Conservation (phyloP, 2,888 invertebrate species). For the Abscondita cerata region DNA sequence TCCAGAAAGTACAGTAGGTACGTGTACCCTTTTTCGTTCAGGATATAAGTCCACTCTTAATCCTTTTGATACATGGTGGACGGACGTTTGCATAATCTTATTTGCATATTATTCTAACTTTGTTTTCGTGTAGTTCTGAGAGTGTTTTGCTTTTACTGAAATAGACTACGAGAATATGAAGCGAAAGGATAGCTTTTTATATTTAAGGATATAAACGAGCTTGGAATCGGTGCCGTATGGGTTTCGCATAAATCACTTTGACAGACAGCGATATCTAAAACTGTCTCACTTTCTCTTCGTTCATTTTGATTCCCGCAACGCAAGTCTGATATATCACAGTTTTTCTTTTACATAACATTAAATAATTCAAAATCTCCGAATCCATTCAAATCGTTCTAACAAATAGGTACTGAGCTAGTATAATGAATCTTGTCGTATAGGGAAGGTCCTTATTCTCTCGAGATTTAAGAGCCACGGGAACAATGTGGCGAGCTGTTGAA, state of each 20-base stretch:
- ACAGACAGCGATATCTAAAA: conserved; percentile 56
- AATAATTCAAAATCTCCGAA: conserved; percentile 29
- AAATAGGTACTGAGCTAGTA: conserved; percentile 31
- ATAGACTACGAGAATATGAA: conserved; percentile 31
- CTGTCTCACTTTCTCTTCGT: conserved; percentile 48
- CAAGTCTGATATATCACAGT: conserved; percentile 33
- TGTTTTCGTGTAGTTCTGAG: conserved; percentile 25
- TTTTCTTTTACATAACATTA: conserved; percentile 36
- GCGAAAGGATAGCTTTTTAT: conserved; percentile 40
- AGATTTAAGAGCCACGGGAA: conserved; percentile 46
- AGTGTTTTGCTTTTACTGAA: conserved; percentile 33
- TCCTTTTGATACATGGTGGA: conserved; percentile 29
- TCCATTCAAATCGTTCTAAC: conserved; percentile 34
- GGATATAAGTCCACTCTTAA: conserved; percentile 27
- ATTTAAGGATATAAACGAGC: conserved; percentile 42
- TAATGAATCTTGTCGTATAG: conserved; percentile 30
- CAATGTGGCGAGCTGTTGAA: conserved; percentile 54
- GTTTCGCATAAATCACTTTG: conserved; percentile 58
- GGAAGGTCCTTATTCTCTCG: conserved; percentile 25
- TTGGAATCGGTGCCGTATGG: conserved; percentile 47
- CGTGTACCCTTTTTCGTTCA: conserved; percentile 19
- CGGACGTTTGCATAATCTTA: conserved; percentile 36
- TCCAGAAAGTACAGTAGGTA: conserved; percentile 17
- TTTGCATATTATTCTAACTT: conserved; percentile 38
- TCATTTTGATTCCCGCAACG: conserved; percentile 35